These are phyloP conservation scores for Gambusia holbrooki DNA, from an alignment of 2,113 vertebrate genomes.

Conservation along the genomic window DNA sequence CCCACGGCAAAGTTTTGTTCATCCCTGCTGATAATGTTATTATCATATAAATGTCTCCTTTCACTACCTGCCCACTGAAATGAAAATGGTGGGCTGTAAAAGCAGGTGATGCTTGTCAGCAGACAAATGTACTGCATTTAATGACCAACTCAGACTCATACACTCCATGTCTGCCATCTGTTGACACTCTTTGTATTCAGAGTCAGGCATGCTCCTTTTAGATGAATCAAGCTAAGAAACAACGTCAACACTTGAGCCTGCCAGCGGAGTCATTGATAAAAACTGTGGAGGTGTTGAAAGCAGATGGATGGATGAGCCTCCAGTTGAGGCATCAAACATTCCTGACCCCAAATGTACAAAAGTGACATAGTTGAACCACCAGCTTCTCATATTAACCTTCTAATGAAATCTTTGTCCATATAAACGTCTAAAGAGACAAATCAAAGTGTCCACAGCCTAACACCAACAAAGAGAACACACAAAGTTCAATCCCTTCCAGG, in stretches of 20 bases:
- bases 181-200: constrained; percentile 1
- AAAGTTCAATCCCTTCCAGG: constrained; percentile 51
- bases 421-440: neutral
- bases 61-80: constrained; percentile 19
- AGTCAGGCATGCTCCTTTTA: constrained; percentile 1
- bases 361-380: neutral
- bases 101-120: constrained; percentile 17
- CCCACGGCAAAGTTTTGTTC: constrained; percentile 11
- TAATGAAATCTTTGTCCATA: neutral
- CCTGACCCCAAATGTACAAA: neutral
- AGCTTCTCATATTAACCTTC: neutral
- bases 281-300: constrained; percentile 10
- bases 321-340: neutral
- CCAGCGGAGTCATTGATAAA: constrained; percentile 21
- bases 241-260: neutral
- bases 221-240: constrained; percentile 17
- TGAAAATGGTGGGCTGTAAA: constrained; percentile 3
- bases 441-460: neutral
- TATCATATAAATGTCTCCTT: constrained; percentile 21
- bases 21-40: neutral
- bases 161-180: neutral
- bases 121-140: constrained; percentile 9
- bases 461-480: constrained; percentile 7
- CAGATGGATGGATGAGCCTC: neutral
- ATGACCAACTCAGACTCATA: constrained; percentile 18